Evolutionary conservation across 2,113 vertebrate species (phyloP).

Genomic region (Rhizomys pruinosus): DNA sequence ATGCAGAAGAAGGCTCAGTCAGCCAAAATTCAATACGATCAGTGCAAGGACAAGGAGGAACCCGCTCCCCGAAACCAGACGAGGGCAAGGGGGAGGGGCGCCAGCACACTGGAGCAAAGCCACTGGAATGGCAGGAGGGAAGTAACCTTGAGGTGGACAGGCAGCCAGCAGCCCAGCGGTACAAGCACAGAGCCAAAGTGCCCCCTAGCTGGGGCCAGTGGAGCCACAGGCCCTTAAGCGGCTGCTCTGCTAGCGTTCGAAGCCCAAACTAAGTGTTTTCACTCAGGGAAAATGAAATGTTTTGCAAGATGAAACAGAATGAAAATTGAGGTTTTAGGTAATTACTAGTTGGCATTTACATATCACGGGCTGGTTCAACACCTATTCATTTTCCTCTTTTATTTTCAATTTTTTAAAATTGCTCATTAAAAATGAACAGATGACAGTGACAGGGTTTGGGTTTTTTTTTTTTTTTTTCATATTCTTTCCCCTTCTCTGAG

Average conservation of each 20-base stretch:
- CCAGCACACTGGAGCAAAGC: conserved; percentile 20
- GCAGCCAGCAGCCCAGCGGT: not conserved
- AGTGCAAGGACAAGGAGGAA: conserved; percentile 69
- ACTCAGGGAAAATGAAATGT: conserved; percentile 91
- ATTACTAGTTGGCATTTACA: conserved; percentile 93
- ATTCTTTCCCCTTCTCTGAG: conserved; percentile 83
- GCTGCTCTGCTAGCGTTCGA: conserved; percentile 64
- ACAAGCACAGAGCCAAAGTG: conserved; percentile 75
- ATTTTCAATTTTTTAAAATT: conserved; percentile 92
- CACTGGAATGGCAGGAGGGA: conserved; percentile 65
- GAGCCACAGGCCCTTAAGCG: conserved; percentile 55
- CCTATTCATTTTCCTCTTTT: conserved; percentile 93
- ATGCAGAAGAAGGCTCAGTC: conserved; percentile 23
- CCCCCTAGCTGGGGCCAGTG: conserved; percentile 83
- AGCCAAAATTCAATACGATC: conserved; percentile 52
- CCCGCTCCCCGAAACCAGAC: conserved; percentile 13
- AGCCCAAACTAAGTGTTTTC: conserved; percentile 89
- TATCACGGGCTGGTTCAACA: conserved; percentile 92
- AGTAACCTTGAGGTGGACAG: conserved; percentile 76
- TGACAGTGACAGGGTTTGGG: conserved; percentile 87
- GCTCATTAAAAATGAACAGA: conserved; percentile 90
- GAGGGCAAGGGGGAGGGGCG: conserved; percentile 21
- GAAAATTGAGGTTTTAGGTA: conserved; percentile 92
- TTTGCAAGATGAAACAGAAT: conserved; percentile 92
- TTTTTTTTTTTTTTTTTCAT: conserved; percentile 57